These are phyloP conservation scores for Lagria hirta DNA, from an alignment of 2,888 invertebrate species.

Conservation along the genomic window DNA sequence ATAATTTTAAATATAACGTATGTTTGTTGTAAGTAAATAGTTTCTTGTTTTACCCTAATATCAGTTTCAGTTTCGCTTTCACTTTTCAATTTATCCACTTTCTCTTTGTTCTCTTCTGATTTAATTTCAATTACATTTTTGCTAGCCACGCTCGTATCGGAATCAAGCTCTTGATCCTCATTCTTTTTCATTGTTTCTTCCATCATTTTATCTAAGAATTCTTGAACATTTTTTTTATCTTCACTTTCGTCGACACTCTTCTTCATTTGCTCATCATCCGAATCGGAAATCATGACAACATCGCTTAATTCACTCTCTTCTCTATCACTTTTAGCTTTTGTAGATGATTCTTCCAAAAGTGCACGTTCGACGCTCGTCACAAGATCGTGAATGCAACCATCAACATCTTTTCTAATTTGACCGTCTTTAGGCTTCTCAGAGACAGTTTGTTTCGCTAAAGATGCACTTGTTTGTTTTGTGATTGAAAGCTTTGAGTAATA, in stretches of 20 bases:
- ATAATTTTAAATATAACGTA: constrained; percentile 1
- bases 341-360: neutral
- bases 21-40: no score
- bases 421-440: constrained; percentile 19
- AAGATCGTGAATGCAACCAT: constrained; percentile 32
- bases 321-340: neutral
- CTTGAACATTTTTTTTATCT: constrained; percentile 24
- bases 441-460: neutral
- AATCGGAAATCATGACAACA: constrained; percentile 39
- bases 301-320: constrained; percentile 25
- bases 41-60: constrained; percentile 35
- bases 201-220: constrained; percentile 55
- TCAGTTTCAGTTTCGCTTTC: constrained; percentile 36
- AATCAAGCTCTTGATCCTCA: constrained; percentile 41
- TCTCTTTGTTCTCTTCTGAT: constrained; percentile 30
- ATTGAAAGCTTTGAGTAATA: constrained; percentile 27
- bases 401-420: constrained; percentile 26
- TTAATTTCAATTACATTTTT: constrained; percentile 38
- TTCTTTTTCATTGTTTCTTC: constrained; percentile 53
- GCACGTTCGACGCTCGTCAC: constrained; percentile 9
- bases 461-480: constrained; percentile 9
- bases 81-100: constrained; percentile 18
- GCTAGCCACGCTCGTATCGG: constrained; percentile 42
- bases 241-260: constrained; percentile 1
- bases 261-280: constrained; percentile 36